Evolutionary conservation across 2,113 vertebrate genomes (phyloP).

Genomic region (Paralichthys olivaceus): DNA sequence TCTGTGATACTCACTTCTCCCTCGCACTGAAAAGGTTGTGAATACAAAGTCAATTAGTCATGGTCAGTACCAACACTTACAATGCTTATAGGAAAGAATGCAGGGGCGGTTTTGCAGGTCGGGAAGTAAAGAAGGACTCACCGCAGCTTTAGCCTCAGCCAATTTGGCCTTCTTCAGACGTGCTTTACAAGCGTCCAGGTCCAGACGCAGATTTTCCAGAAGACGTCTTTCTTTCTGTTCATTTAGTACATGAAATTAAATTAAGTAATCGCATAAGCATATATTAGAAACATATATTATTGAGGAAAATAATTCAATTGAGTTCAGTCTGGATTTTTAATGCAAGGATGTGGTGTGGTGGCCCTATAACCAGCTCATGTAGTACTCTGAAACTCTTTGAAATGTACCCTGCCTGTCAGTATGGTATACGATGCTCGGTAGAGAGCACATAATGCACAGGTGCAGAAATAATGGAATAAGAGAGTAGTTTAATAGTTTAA

Average conservation of each 20-base stretch:
- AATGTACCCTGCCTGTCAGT: too few species aligned
- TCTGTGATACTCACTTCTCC: slow-evolving; percentile 94
- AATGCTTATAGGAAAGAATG: slow-evolving; percentile 6
- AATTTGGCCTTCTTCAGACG: slow-evolving; percentile 93
- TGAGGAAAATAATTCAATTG: too few species aligned
- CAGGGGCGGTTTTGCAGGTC: not conserved
- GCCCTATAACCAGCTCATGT: too few species aligned
- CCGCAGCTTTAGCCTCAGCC: slow-evolving; percentile 93
- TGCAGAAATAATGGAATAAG: too few species aligned
- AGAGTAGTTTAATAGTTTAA: too few species aligned
- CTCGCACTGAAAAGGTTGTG: slow-evolving; percentile 91
- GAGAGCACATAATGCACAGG: too few species aligned
- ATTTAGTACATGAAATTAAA: slow-evolving; percentile 44
- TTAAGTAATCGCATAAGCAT: too few species aligned
- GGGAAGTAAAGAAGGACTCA: slow-evolving; percentile 69
- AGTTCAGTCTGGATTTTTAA: too few species aligned
- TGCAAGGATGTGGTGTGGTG: too few species aligned
- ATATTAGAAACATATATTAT: too few species aligned
- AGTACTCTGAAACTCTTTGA: not conserved
- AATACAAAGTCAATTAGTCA: slow-evolving; percentile 78
- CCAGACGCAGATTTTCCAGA: slow-evolving; percentile 92
- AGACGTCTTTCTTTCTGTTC: slow-evolving; percentile 89
- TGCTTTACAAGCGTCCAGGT: slow-evolving; percentile 92
- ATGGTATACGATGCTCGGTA: too few species aligned
- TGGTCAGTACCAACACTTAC: not conserved